Conservation (phyloP, 2,113 vertebrate species). For the Amblyornis subalaris region DNA sequence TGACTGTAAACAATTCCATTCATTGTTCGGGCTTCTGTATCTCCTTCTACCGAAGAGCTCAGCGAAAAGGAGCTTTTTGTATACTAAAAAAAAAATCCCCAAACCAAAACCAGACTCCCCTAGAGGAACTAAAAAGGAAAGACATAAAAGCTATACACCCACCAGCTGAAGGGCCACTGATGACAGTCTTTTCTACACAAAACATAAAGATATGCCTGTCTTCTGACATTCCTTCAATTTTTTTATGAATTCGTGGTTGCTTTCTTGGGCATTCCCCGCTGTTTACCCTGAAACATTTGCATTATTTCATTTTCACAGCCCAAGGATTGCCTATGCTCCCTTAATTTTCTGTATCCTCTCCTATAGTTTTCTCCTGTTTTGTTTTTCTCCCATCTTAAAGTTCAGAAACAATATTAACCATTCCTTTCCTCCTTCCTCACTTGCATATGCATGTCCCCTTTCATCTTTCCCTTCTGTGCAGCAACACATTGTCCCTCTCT, state of each 20-base stretch:
- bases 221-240: background rate
- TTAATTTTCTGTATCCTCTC: background rate
- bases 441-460: background rate
- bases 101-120: background rate
- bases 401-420: background rate
- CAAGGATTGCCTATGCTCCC: background rate
- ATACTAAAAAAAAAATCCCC: background rate
- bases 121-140: background rate
- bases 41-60: background rate
- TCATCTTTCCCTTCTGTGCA: background rate
- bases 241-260: background rate
- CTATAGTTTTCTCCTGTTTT: background rate
- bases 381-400: background rate
- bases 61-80: background rate
- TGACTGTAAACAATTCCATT: background rate
- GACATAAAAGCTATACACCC: background rate
- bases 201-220: background rate
- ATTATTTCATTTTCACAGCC: background rate
- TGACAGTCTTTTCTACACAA: background rate
- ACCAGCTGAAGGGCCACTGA: background rate
- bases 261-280: background rate
- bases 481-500: background rate
- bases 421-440: background rate
- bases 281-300: background rate
- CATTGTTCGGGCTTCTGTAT: background rate